Evolutionary conservation across 1,140 invertebrate species (phyloP).

Genomic region (Brachystomella parvula): DNA sequence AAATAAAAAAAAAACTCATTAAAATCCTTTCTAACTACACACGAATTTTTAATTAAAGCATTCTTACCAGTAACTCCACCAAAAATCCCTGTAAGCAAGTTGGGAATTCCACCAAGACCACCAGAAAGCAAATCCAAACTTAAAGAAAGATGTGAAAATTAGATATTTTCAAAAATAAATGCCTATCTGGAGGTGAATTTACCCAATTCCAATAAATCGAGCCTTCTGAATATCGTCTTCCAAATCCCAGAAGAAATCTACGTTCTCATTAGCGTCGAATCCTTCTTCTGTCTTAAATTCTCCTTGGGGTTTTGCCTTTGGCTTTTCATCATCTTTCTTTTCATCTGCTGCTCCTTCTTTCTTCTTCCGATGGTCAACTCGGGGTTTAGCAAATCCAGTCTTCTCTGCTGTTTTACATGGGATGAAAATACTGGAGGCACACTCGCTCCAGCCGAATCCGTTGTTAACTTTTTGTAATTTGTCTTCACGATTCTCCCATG

Average conservation of each 20-base stretch:
- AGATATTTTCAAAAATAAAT: not conserved
- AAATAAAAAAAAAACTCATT: not conserved
- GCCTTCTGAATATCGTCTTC: slow-evolving; percentile 7
- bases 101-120: not conserved
- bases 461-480: slow-evolving; percentile 3
- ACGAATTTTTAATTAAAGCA: not conserved
- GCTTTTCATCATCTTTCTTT: not conserved
- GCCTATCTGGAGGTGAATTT: not conserved
- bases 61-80: not conserved
- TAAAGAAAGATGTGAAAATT: not conserved
- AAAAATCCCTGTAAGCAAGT: not conserved
- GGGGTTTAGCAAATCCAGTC: not conserved
- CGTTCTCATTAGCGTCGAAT: slow-evolving; percentile 2
- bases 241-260: not conserved
- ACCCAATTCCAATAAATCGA: slow-evolving; percentile 1
- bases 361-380: not conserved
- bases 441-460: slow-evolving; percentile 3
- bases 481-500: slow-evolving; percentile 8
- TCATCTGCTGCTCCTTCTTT: not conserved
- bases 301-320: not conserved
- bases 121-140: slow-evolving; percentile 4
- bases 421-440: slow-evolving; percentile 6
- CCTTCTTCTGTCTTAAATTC: not conserved
- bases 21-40: not conserved
- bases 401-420: not conserved